Evolutionary conservation across 2,113 vertebrate species (phyloP), one percentile per base, ranked within the genome.

Genomic region (Tapirus terrestris): DNA sequence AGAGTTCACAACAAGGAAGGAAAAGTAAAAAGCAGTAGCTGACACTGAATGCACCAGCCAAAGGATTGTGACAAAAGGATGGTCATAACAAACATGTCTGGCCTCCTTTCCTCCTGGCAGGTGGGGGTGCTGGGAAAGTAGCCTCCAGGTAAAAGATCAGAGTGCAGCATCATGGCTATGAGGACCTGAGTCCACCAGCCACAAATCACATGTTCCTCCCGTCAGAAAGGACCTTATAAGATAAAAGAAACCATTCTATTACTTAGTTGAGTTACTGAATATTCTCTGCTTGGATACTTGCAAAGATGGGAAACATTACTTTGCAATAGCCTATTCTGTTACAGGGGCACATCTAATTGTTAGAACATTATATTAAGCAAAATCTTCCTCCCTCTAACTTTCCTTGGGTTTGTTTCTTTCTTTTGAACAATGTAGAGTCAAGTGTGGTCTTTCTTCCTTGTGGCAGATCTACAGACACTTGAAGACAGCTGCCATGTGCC

Each of bases 381-480:
- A 53, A 45, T 86, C 48, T 86, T 45, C 39, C 16, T 91, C 36
- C 53, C 61, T 89, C n/a, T 91, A 39, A 81, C 33, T 95, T 97
- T 79, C 65, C 18, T 70, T 87, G 56, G 14, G 20, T 43, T 56
- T 56, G 7, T 70, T 79, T 61, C 11, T 92, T 70, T 89, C 58
- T 94, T 91, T 43, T 63, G 43, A 97, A 43, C 25, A 73, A 60
- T 29, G 14, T 12, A 80, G 11, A 82, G 27, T 21, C 51, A 75
- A 61, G 3, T 83, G 31, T 93, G 65, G 56, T 65, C 79, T 87
- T 94, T 56, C 76, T 70, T 72, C 58, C 31, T 70, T 53, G 29
- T 3, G 7, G 39, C 1, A 70, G 48, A 83, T 43, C 67, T 77
- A 36, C 23, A 82, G 43, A 20, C n/a, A 58, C 5, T 61, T 60